These are phyloP conservation scores for Pangasianodon gigas DNA, from an alignment of 2,113 vertebrate genomes.

Conservation along the genomic window DNA sequence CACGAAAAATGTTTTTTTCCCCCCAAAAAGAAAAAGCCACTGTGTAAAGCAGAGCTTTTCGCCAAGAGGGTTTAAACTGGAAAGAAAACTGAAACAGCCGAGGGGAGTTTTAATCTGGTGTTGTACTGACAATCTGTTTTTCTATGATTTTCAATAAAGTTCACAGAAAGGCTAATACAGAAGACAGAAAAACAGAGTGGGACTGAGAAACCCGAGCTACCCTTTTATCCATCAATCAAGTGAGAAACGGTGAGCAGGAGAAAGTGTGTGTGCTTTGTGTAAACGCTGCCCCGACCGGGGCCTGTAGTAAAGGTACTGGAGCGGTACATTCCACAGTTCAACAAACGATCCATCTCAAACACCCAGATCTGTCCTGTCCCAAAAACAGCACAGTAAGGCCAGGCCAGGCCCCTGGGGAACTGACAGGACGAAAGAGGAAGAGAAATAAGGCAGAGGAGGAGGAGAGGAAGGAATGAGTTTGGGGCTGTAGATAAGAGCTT, in stretches of 20 bases:
- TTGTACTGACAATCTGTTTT: neutral
- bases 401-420: slow-evolving; percentile 31
- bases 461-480: slow-evolving; percentile 32
- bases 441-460: slow-evolving; percentile 27
- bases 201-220: neutral
- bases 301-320: slow-evolving; percentile 19
- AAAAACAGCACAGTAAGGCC: slow-evolving; percentile 42
- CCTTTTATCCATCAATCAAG: slow-evolving; percentile 2
- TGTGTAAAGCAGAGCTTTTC: neutral
- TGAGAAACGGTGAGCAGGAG: neutral
- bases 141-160: neutral
- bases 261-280: neutral
- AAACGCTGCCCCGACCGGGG: neutral
- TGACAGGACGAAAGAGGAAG: slow-evolving; percentile 19
- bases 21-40: neutral
- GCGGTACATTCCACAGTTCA: slow-evolving; percentile 48
- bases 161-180: slow-evolving; percentile 1
- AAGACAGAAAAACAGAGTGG: neutral
- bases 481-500: slow-evolving; percentile 42
- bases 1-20: neutral
- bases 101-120: slow-evolving; percentile 2
- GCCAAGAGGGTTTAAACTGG: neutral
- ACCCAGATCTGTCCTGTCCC: slow-evolving; percentile 49
- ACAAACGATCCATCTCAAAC: slow-evolving; percentile 51
- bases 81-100: neutral